Evolutionary conservation across 2,888 invertebrate species (phyloP), one percentile per base, ranked within the genome.

Genomic region (Amphipyra berbera): DNA sequence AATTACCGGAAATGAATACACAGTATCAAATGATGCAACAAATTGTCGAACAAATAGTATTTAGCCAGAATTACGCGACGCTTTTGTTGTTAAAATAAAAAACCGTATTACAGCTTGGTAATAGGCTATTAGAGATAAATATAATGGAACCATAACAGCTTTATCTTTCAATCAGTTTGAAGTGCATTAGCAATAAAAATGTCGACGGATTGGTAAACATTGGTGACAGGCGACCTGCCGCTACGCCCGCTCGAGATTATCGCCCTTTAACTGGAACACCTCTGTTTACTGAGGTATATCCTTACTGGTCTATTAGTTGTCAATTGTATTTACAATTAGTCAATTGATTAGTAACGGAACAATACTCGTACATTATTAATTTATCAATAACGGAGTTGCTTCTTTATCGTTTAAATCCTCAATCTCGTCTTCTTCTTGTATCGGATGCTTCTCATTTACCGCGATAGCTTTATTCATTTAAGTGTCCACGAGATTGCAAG

Each of bases 221-320:
- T 15, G 27, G 46, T 44, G 68, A 65, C 49, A 60, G 59, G 61
- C 49, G 66, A 49, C 57, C 61, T 63, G 58, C 61, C 63, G 68
- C 30, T 35, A 27, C 45, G 33, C 42, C 45, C 30, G 49, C 40
- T 52, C 40, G 50, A 79, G 85, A 87, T 88, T 88, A 88, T 86
- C 84, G 85, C 67, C 80, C 83, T 84, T 53, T 83, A 89, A 86
- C 73, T 88, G 74, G 87, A 78, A 75, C 86, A 82, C 63, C 68
- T 75, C 63, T 82, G 76, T 77, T 79, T 84, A 21, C 21, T 21
- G 21, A 21, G 1, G 1, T 21, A 21, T 21, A 86, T 83, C 79
- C 82, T 83, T 79, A 81, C 67, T 68, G 46, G 59, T 59, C 40
- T 61, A 53, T n/a, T 49, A 61, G 61, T 55, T 58, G 61, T 38